Conservation (phyloP, 2,113 vertebrate genomes). For the Oxygymnocypris stewartii region DNA sequence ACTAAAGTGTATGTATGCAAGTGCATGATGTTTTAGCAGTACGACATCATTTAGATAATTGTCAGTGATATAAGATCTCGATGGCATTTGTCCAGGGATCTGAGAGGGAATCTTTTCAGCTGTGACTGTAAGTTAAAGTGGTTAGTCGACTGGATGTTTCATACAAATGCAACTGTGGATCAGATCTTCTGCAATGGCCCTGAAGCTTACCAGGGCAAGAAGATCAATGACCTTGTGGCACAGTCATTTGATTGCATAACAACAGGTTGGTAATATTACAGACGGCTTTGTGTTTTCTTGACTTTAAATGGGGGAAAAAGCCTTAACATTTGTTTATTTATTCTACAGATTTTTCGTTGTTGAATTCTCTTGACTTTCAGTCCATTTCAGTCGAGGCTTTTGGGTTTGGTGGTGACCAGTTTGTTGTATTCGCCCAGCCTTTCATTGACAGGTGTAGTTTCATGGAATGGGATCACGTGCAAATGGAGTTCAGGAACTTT, state of each 20-base stretch:
- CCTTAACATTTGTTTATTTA: background rate
- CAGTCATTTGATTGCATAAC: conserved; percentile 96
- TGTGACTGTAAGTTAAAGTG: conserved; percentile 98
- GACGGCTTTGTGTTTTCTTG: background rate
- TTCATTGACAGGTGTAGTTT: conserved; percentile 95
- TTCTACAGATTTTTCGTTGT: conserved; percentile 89
- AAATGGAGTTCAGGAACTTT: conserved; percentile 94
- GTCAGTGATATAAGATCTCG: background rate
- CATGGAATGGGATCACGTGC: conserved; percentile 98
- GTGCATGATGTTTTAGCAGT: too few species aligned
- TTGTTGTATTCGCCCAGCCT: conserved; percentile 94
- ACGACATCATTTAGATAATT: background rate
- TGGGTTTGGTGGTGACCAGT: conserved; percentile 87
- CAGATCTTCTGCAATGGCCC: conserved; percentile 92
- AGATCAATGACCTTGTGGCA: conserved; percentile 88
- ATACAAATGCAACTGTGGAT: conserved; percentile 94
- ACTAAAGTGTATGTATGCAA: conserved; percentile 91
- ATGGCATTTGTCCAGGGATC: conserved; percentile 76
- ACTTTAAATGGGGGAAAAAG: too few species aligned
- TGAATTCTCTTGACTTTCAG: conserved; percentile 92
- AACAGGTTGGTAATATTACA: conserved; percentile 78
- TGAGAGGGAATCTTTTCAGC: conserved; percentile 91
- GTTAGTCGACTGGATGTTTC: conserved; percentile 95
- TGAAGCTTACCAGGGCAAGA: conserved; percentile 84
- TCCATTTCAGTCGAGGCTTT: conserved; percentile 95